Evolutionary conservation across 2,113 vertebrate species (phyloP), one percentile per base, ranked within the genome.

Genomic region (Equus quagga): DNA sequence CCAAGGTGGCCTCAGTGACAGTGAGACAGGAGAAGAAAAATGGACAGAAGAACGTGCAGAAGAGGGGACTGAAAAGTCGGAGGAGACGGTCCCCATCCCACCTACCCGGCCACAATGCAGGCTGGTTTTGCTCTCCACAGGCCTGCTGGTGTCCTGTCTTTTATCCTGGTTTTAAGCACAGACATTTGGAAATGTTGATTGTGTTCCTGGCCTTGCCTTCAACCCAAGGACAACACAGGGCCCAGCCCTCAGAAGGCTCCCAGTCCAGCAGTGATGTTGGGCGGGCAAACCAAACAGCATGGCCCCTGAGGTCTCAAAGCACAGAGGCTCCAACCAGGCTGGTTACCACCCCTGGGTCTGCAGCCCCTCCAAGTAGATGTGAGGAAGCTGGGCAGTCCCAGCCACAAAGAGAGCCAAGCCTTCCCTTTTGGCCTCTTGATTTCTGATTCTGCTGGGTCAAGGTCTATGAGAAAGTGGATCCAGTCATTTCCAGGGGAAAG

Each of bases 31-130:
- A 73, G 31, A 64, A n/a, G 28, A 33, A 51, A 44, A 33, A 33
- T 4, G 18, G 28, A 8, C 0, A 18, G 73, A 33, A 49, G 36
- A 3, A 56, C 6, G 46, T 4, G 6, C 10, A 19, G 28, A 31
- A 62, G 65, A 51, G 51, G 21, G 44, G 13, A 6, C 41, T 2
- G 60, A 33, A 5, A 31, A 6, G 60, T 44, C 7, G 17, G 31
- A 13, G 0, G 13, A 24, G 31, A 0, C 44, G 2, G 4, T 28
- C 31, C 36, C 36, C 36, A 41, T 41, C 36, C 24, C 26, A 0
- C 56, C 67, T 0, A 0, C n/a, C 56, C 26, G 6, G 2, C 79
- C 64, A 56, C 24, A 2, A 51, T 8, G 5, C 62, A 4, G 36
- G 79, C 2, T 7, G 33, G 6, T 36, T 33, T 1, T 49, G 51